phyloP scores from a whole-genome alignment of 2,113 vertebrate species.

The Myanophis thanlyinensis region DNA sequence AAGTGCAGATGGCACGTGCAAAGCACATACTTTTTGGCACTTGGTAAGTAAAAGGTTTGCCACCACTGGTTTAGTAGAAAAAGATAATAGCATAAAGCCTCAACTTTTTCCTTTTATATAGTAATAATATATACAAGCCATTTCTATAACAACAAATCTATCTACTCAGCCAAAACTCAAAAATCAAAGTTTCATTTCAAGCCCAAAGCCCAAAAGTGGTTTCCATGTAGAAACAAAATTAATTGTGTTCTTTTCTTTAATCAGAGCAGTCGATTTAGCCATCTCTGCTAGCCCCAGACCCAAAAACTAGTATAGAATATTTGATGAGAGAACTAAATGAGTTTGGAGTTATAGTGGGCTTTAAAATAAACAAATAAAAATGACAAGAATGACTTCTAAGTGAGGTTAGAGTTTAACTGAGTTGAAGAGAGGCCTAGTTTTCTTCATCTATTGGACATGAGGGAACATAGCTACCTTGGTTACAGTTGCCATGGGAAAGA shows the following conservation, averaged over 20 bases:
- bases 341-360: not conserved
- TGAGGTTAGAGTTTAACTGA: not conserved
- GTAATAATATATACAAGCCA: not conserved
- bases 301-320: not conserved
- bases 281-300: not conserved
- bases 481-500: not conserved
- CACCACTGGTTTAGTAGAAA: too few species aligned
- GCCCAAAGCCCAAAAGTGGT: not conserved
- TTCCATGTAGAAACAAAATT: not conserved
- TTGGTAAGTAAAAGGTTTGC: too few species aligned
- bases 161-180: not conserved
- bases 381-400: not conserved
- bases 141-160: not conserved
- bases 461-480: not conserved
- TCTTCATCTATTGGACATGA: not conserved
- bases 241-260: not conserved
- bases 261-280: not conserved
- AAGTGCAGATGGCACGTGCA: too few species aligned
- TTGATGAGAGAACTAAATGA: not conserved
- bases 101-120: not conserved
- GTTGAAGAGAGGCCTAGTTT: not conserved
- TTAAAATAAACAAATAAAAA: not conserved
- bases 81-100: not conserved
- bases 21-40: too few species aligned
- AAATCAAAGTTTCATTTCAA: not conserved